A percentile compares a stretch with the other conserved stretches of the same genome.
Evolutionary conservation across 2,888 invertebrate species (phyloP).

Genomic region (Sarcophaga carnaria): DNA sequence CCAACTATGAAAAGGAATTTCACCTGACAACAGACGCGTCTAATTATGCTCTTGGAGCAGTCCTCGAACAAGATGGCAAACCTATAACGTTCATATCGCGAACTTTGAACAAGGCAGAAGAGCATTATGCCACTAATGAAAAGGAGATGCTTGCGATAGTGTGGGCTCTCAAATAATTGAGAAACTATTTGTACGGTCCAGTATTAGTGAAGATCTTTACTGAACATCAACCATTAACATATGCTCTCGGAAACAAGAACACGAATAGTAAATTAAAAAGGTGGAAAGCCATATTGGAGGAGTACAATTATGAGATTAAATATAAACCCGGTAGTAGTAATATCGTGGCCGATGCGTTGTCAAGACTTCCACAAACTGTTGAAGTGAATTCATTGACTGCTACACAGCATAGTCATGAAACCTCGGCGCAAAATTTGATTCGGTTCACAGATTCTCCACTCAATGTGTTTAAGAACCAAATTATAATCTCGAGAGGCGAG

Average conservation of each 20-base stretch:
- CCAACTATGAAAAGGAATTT: too few species aligned
- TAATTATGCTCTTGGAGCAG: too few species aligned
- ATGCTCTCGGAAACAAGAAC: slow-evolving; percentile 50
- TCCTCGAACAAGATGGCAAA: too few species aligned
- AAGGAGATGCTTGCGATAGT: slow-evolving; percentile 40
- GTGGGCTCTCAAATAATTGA: slow-evolving; percentile 30
- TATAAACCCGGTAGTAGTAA: slow-evolving; percentile 11
- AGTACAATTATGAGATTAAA: too few species aligned
- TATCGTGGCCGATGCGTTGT: slow-evolving; percentile 38
- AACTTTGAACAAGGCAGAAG: slow-evolving; percentile 3
- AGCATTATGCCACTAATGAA: not conserved
- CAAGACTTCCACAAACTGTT: not conserved
- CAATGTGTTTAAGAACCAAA: slow-evolving; percentile 42
- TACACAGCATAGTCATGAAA: slow-evolving; percentile 7
- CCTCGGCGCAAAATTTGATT: not conserved
- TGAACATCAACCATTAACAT: slow-evolving; percentile 56
- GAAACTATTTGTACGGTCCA: slow-evolving; percentile 31
- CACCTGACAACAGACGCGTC: too few species aligned
- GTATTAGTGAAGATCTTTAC: slow-evolving; percentile 38
- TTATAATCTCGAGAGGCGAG: not conserved
- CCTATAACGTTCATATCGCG: too few species aligned
- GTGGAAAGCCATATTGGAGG: slow-evolving; percentile 21
- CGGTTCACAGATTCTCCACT: not conserved
- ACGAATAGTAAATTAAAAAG: slow-evolving; percentile 46
- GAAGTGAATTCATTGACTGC: not conserved